phyloP scores from a whole-genome alignment of 2,113 vertebrate genomes.

The Podarcis raffonei region DNA sequence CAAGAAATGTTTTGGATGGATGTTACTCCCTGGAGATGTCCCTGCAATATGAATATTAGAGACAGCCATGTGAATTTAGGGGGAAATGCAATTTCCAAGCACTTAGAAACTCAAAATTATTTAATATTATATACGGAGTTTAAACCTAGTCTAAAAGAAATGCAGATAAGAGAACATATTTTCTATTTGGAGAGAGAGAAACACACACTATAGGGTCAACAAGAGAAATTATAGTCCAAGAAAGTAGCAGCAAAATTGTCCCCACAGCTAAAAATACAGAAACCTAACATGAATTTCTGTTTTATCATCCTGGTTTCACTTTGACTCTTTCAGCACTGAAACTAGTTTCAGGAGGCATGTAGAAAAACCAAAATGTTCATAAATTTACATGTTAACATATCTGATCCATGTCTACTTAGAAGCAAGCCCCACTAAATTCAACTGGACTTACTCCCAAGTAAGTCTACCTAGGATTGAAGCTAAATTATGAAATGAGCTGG shows the following conservation, averaged over 20 bases:
- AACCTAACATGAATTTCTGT: neutral
- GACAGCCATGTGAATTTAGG: neutral
- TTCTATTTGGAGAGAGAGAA: neutral
- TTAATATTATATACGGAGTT: neutral
- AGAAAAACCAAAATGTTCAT: neutral
- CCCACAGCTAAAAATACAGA: neutral
- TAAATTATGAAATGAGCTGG: neutral
- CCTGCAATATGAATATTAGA: neutral
- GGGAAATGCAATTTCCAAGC: neutral
- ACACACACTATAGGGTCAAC: neutral
- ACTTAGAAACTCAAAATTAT: neutral
- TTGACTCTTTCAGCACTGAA: neutral
- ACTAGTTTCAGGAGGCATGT: neutral
- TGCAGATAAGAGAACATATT: neutral
- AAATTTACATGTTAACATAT: neutral
- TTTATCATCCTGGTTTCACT: slow-evolving; percentile 3
- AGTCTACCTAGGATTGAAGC: neutral
- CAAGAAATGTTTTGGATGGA: neutral
- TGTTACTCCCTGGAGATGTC: neutral
- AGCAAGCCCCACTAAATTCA: neutral
- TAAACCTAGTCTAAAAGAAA: neutral
- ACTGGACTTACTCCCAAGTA: neutral
- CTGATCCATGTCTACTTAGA: neutral
- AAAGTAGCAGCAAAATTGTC: no score
- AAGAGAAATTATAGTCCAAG: neutral